Evolutionary conservation across 2,797 vertebrate genomes (phyloP).

Genomic region (Thalassophryne amazonica): DNA sequence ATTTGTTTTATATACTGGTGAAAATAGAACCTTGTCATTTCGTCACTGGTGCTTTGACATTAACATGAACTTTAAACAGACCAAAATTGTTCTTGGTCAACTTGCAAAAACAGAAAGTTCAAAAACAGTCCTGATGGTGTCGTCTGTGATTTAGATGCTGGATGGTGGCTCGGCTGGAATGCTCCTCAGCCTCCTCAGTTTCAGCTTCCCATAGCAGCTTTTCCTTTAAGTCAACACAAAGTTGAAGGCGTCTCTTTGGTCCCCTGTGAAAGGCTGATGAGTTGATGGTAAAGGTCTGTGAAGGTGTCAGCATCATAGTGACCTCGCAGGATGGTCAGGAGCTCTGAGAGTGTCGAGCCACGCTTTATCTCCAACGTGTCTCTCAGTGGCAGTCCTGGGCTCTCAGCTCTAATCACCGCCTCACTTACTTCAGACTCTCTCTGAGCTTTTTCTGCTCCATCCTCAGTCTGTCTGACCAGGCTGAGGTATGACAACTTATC

Average conservation of each 20-base stretch:
- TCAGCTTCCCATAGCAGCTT: neutral
- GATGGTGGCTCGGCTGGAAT: constrained; percentile 2
- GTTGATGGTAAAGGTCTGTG: neutral
- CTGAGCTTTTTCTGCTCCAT: neutral
- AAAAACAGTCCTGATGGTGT: too few relatives aligned
- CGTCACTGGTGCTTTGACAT: too few relatives aligned
- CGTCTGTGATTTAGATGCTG: too few relatives aligned
- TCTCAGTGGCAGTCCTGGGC: neutral
- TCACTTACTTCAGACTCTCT: neutral
- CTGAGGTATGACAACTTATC: neutral
- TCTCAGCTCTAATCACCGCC: neutral
- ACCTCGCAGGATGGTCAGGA: neutral
- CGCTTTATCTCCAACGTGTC: neutral
- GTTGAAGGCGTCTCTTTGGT: neutral
- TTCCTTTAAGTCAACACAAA: neutral
- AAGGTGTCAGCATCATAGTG: neutral
- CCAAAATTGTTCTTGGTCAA: too few relatives aligned
- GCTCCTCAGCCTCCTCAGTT: constrained; percentile 5
- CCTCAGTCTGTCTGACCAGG: neutral
- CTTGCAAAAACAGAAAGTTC: too few relatives aligned
- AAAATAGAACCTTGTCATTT: too few relatives aligned
- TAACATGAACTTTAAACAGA: too few relatives aligned
- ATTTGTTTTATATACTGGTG: too few relatives aligned
- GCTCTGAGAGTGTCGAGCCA: neutral
- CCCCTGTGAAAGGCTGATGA: neutral